Base-by-base conservation (phyloP, 2,113 vertebrate species). In the Struthidea cinerea region DNA sequence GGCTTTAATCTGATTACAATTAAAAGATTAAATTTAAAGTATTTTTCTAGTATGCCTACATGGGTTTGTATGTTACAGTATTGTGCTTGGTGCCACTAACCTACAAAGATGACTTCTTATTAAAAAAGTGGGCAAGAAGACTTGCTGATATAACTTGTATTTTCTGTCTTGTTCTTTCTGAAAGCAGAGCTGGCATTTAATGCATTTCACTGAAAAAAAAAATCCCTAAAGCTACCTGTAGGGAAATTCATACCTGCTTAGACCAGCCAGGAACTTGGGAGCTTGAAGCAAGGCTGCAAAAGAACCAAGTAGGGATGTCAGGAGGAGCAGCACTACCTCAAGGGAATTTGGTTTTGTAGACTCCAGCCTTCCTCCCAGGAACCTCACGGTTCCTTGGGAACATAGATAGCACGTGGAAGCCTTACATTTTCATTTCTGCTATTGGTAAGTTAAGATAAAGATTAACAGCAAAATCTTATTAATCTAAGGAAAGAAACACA, bases 401-500 rank as follows among this genome's bases (percentile, higher is more conserved):
- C 52, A 76, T 15, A 74, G 63, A 26, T 0, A 79, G 53, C 71
- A 81, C 52, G 56, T 82, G 68, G 61, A 71, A 76, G 9, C 22
- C 42, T 70, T 49, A 50, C 1, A 16, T 47, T 69, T 69, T 67
- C n/a, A 39, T 68, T 93, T 77, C 32, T 15, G 3, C 46, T 59
- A 55, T 11, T 28, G 12, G 33, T 32, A 49, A 33, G 32, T 46
- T 33, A 70, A 78, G 61, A 79, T 32, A 75, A 52, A 56, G 35
- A 69, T 57, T 35, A 87, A 57, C 7, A 39, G 57, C 35, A 82
- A 84, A 89, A 41, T 75, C 15, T 83, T 90, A 74, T 16, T 77
- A 75, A 64, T 56, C 59, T 67, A 95, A 94, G 56, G 12, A 94
- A 96, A 78, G 64, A 95, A 39, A 76, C 55, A 90, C 76, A 94